Base-by-base conservation (phyloP, 2,888 invertebrate species). In the Parnassius orleans region DNA sequence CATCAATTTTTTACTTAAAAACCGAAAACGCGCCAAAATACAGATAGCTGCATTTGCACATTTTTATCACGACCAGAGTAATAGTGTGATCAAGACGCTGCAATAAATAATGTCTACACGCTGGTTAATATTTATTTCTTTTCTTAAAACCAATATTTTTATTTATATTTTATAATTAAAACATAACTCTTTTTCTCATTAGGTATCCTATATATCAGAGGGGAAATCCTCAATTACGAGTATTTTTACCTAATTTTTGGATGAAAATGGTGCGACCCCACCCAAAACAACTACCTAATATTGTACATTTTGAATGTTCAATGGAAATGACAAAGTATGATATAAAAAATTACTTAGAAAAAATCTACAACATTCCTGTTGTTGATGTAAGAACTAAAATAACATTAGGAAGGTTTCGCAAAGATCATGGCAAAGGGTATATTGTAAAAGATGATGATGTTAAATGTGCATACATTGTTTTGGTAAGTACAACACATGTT, bases 191-290 rank as follows among this genome's bases (percentile, higher is more conserved):
- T 46, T 46, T 46, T 33, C 33, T 33, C 33, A 33, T 54, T 15
- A 96, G 97, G 94, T 98, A 98, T 90, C 98, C 98, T 1, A 77
- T 98, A 46, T 98, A 97, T 85, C 96, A 96, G 84, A 94, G 93
- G 81, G 99, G 99, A 12, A 97, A 97, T 83, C 99, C 99, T n/a
- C 99, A 99, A 79, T 87, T 97, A 44, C 92, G 99, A 64, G 93
- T 99, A 10, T 98, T 98, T 84, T 88, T 99, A 44, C 99, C 99
- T 0, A 98, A 99, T 83, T 99, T 99, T 87, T 99, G 98, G 98
- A 95, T 99, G 95, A 99, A 98, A 89, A 77, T 99, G 15, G 93
- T 99, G 0, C 93, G 94, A 60, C 95, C 97, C 1, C 69, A 83
- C 15, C 85, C 92, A 19, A 92, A 92, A 44, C 94, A 95, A 70